These are phyloP conservation scores for Leptobrachium ailaonicum DNA, from an alignment of 2,113 vertebrate genomes.

Conservation along the genomic window DNA sequence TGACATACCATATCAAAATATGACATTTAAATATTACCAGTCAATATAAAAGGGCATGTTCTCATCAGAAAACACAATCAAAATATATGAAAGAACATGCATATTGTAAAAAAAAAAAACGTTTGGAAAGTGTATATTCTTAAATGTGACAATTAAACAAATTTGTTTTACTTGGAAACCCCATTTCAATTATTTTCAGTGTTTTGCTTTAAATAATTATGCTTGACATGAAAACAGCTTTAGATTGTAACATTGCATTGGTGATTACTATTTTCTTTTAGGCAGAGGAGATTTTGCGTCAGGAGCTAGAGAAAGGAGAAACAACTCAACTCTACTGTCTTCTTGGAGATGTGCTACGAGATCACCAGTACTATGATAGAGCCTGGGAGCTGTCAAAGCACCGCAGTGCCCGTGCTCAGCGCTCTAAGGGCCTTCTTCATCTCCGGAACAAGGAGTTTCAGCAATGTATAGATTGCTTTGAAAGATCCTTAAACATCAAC, in stretches of 20 bases:
- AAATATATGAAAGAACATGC: no score
- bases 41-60: no score
- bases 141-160: no score
- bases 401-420: constrained; percentile 88
- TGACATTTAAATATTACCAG: no score
- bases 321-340: constrained; percentile 85
- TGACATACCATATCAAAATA: no score
- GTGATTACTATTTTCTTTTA: constrained; percentile 57
- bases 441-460: constrained; percentile 80
- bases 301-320: constrained; percentile 87
- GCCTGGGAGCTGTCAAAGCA: constrained; percentile 89
- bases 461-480: constrained; percentile 87
- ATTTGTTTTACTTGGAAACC: no score
- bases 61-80: no score
- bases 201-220: no score
- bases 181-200: no score
- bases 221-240: no score
- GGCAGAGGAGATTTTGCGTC: constrained; percentile 89
- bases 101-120: no score
- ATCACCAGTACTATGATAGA: constrained; percentile 84
- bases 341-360: constrained; percentile 88
- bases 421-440: constrained; percentile 90
- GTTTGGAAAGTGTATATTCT: no score
- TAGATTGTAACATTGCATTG: background rate
- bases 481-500: constrained; percentile 84